These are phyloP conservation scores for Dastarcus helophoroides DNA, from an alignment of 2,888 invertebrate genomes.

Conservation along the genomic window DNA sequence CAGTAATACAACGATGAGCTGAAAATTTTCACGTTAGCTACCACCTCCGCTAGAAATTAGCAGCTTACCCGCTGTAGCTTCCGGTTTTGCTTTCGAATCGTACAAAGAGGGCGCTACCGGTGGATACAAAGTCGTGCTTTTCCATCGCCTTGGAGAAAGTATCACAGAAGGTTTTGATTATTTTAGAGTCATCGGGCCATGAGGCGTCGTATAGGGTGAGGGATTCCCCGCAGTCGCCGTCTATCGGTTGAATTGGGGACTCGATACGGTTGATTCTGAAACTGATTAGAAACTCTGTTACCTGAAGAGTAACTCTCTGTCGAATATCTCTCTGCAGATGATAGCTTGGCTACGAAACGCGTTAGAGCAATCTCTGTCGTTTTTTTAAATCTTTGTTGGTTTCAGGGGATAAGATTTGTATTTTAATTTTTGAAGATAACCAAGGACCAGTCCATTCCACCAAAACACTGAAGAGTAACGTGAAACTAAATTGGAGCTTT, in stretches of 20 bases:
- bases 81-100: constrained; percentile 87
- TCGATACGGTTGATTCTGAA: constrained; percentile 83
- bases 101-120: constrained; percentile 75
- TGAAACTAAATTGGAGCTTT: no score
- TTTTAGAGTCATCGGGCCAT: constrained; percentile 77
- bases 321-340: no score
- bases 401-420: no score
- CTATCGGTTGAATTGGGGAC: constrained; percentile 75
- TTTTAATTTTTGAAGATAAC: no score
- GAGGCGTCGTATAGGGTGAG: constrained; percentile 81
- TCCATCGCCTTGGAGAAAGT: constrained; percentile 89
- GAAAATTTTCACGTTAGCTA: no score
- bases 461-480: no score
- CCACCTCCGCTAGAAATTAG: not conserved
- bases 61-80: constrained; percentile 69
- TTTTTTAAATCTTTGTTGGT: no score
- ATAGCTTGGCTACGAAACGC: no score
- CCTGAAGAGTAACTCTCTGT: no score
- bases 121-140: constrained; percentile 85
- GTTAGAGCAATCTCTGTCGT: no score
- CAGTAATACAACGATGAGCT: constrained; percentile 86
- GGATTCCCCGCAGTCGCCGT: constrained; percentile 83
- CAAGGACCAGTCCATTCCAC: no score
- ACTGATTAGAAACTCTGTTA: no score
- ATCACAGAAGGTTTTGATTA: constrained; percentile 90